Evolutionary conservation across 1,140 invertebrate species (phyloP).

Genomic region (Reticulitermes speratus): DNA sequence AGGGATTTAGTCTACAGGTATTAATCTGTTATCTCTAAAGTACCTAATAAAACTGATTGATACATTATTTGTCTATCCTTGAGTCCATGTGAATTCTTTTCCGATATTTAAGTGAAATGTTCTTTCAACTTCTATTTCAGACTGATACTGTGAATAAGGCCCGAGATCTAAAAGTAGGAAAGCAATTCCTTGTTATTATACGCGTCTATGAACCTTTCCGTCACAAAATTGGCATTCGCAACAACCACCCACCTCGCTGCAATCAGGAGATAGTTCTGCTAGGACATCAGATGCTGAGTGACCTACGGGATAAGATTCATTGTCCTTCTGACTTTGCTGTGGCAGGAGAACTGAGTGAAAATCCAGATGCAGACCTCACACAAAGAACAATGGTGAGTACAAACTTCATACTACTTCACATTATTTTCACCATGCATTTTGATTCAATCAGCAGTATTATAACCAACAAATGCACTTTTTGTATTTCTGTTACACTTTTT

Average conservation of each 20-base stretch:
- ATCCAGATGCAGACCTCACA: constrained; percentile 48
- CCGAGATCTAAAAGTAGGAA: constrained; percentile 9
- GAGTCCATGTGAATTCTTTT: not conserved
- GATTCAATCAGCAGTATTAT: too few relatives aligned
- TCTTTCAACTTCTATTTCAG: not conserved
- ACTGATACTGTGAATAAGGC: not conserved
- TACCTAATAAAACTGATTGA: too few relatives aligned
- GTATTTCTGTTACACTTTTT: too few relatives aligned
- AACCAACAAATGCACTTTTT: too few relatives aligned
- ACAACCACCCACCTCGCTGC: constrained; percentile 47
- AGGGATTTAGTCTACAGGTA: too few relatives aligned
- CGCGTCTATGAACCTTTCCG: constrained; percentile 49
- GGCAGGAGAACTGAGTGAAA: constrained; percentile 60
- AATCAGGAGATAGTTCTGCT: constrained; percentile 59
- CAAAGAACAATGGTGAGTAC: constrained; percentile 53
- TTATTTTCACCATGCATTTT: not conserved
- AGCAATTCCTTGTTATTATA: constrained; percentile 48
- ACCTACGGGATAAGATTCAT: constrained; percentile 64
- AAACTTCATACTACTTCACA: not conserved
- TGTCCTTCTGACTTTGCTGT: constrained; percentile 65
- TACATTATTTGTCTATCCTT: too few relatives aligned
- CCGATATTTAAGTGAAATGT: not conserved
- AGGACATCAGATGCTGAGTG: constrained; percentile 61
- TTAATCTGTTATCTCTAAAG: too few relatives aligned
- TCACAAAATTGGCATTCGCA: constrained; percentile 37